Percentiles rank a stretch among this genome's conserved stretches.
Evolutionary conservation across 2,888 invertebrate genomes (phyloP).

Genomic region (Tineola bisselliella): DNA sequence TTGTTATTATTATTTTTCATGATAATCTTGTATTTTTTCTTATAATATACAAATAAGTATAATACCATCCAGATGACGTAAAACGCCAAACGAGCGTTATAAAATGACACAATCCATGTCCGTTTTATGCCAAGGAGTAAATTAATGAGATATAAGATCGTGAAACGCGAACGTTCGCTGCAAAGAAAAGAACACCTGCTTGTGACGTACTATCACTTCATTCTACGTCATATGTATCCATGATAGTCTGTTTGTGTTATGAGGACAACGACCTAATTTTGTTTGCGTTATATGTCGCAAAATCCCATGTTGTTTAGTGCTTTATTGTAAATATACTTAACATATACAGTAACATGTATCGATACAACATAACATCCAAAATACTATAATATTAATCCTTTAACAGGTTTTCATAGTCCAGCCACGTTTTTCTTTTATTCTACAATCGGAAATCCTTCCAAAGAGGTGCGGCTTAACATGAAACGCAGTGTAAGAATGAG

Average conservation of each 20-base stretch:
- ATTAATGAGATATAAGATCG: conserved; percentile 26
- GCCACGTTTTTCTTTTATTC: no score
- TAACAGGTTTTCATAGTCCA: no score
- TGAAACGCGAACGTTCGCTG: conserved; percentile 22
- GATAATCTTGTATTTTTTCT: no score
- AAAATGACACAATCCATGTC: not conserved
- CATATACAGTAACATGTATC: not conserved
- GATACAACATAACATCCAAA: not conserved
- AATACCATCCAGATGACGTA: not conserved
- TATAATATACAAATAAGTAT: no score
- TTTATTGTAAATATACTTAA: conserved; percentile 1
- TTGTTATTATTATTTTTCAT: no score
- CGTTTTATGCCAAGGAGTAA: conserved; percentile 39
- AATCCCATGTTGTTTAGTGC: not conserved
- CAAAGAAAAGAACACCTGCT: not conserved
- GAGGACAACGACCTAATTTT: conserved; percentile 10
- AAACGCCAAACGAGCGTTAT: no score
- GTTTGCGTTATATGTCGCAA: conserved; percentile 7
- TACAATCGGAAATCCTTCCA: no score
- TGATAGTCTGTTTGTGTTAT: not conserved
- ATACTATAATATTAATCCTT: no score
- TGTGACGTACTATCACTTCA: not conserved
- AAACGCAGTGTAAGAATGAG: no score
- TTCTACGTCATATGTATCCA: not conserved
- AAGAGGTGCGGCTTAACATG: no score